A percentile compares a stretch with the other conserved stretches of the same genome.
Conservation (phyloP, 64 coral and sea anemone species). For the Montipora foliosa region DNA sequence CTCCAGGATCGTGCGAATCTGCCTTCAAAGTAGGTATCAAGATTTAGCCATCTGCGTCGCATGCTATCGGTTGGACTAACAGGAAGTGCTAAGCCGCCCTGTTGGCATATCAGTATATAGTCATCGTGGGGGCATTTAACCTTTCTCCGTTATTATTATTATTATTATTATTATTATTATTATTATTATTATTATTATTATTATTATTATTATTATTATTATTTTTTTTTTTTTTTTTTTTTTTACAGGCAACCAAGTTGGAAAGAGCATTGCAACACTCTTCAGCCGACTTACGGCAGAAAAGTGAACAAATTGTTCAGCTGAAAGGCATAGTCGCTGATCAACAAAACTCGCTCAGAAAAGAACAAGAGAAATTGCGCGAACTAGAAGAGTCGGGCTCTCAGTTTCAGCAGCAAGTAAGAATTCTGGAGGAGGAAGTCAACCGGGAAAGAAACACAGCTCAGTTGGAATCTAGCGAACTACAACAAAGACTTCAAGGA, state of each 20-base stretch:
- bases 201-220: too few relatives aligned
- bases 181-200: too few relatives aligned
- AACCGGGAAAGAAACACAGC: conserved; percentile 80
- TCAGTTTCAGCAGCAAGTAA: conserved; percentile 88
- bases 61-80: too few relatives aligned
- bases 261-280: conserved; percentile 76
- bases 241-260: conserved; percentile 80
- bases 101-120: too few relatives aligned
- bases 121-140: neutral
- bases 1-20: too few relatives aligned
- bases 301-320: conserved; percentile 69
- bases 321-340: conserved; percentile 83
- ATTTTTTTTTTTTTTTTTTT: neutral
- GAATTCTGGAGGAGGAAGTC: conserved; percentile 86
- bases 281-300: conserved; percentile 62
- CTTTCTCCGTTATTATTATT: neutral
- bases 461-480: conserved; percentile 70
- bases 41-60: too few relatives aligned
- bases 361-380: conserved; percentile 67
- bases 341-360: conserved; percentile 74
- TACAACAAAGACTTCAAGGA: conserved; percentile 77
- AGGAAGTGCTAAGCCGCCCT: too few relatives aligned
- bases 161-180: too few relatives aligned
- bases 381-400: conserved; percentile 74
- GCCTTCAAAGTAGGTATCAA: too few relatives aligned